These are phyloP conservation scores for Tragelaphus scriptus DNA, from an alignment of 2,113 vertebrate genomes.

Conservation along the genomic window DNA sequence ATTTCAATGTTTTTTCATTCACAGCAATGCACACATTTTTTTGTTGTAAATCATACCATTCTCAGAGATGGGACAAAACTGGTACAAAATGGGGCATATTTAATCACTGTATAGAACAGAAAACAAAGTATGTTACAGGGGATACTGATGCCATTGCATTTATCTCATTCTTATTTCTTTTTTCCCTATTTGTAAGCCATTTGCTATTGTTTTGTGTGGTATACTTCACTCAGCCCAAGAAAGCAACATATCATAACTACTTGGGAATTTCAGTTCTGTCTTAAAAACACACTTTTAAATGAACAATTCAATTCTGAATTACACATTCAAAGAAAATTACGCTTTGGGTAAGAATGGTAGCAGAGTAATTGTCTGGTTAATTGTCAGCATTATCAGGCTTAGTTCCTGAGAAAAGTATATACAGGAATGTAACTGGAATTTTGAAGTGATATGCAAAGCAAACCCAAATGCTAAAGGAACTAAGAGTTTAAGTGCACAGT, in stretches of 20 bases:
- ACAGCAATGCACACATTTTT: background rate
- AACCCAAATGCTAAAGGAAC: background rate
- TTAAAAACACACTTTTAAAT: constrained; percentile 22
- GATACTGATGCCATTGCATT: background rate
- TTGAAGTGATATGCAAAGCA: background rate
- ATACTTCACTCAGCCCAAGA: background rate
- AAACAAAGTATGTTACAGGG: background rate
- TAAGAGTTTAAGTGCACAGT: background rate
- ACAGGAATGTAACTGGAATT: background rate
- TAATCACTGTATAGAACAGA: background rate
- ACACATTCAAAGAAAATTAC: constrained; percentile 39
- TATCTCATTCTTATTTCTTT: background rate
- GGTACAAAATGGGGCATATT: background rate
- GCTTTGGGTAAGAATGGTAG: background rate
- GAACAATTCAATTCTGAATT: constrained; percentile 34
- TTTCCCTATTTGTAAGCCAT: background rate
- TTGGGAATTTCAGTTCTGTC: background rate
- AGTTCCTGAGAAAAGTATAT: constrained; percentile 29
- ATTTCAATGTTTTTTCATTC: constrained; percentile 67
- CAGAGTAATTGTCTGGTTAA: constrained; percentile 34
- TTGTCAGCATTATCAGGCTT: constrained; percentile 39
- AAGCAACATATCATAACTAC: background rate
- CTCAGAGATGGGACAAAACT: background rate
- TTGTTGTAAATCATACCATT: constrained; percentile 57
- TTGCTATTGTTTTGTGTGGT: background rate